Base-by-base conservation (phyloP, 2,797 vertebrate genomes). In the Crossoptilon crossoptilon region DNA sequence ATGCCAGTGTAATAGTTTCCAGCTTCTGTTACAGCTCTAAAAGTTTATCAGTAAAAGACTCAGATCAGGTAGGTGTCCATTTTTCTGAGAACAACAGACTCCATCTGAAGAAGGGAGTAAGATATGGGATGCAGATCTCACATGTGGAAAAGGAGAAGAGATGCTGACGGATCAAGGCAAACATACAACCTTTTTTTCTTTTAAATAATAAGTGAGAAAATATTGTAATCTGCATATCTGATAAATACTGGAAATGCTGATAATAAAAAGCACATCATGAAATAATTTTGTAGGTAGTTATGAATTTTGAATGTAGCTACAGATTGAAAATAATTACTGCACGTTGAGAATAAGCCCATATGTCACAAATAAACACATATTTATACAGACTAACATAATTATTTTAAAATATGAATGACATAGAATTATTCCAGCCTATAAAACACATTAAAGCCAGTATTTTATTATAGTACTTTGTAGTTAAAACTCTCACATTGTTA, bases 331-430 rank as follows among this genome's bases (percentile, higher is more conserved):
- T 67, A 89, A 91, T 90, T 80, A 73, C 8, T 56, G 6, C 6
- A n/a, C 21, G 14, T 44, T 49, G 83, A 75, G 59, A 93, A 84
- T 69, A 95, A 91, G 39, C 15, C 26, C 27, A 56, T 10, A 29
- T 14, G 6, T 48, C 12, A 93, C 43, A 23, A 75, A 67, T 23
- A 66, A 10, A 56, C 26, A 27, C 29, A 41, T 81, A 75, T 80
- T 86, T 78, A 91, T 1, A 10, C 21, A 90, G n/a, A 88, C 5
- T 9, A n/a, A 71, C 35, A 90, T 55, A 69, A 79, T 27, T 80
- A 60, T 62, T 91, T 90, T 24, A 66, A 90, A 91, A 86, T 84
- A 86, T 35, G 14, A 86, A 86, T 59, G 19, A 76, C 41, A 80
- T 27, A 31, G 31, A n/a, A 78, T 69, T 72, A 66, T 43, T 84